A percentile compares a stretch with the other conserved stretches of the same genome.
Evolutionary conservation across 2,888 invertebrate species (phyloP).

Genomic region (Pteria penguin): DNA sequence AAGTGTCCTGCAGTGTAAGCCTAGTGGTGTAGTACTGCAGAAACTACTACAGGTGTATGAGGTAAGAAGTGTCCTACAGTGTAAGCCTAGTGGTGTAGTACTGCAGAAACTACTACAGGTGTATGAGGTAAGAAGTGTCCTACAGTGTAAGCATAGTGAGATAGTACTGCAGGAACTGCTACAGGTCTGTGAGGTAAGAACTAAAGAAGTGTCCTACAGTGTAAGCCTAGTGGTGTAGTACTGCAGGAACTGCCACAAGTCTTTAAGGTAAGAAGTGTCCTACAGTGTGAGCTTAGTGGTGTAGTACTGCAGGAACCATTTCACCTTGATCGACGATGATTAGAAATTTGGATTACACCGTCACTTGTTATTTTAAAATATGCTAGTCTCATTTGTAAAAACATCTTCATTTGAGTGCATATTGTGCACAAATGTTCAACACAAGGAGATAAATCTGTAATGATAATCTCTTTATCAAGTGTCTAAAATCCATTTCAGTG

Average conservation of each 20-base stretch:
- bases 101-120: conserved; percentile 53
- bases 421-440: neutral
- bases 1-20: conserved; percentile 56
- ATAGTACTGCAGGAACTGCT: conserved; percentile 56
- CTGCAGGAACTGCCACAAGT: conserved; percentile 53
- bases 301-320: conserved; percentile 56
- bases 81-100: conserved; percentile 57
- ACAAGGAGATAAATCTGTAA: neutral
- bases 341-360: too few relatives aligned
- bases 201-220: conserved; percentile 61
- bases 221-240: conserved; percentile 58
- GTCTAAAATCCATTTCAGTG: too few relatives aligned
- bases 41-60: conserved; percentile 56
- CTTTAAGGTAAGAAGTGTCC: conserved; percentile 61
- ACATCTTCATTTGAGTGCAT: too few relatives aligned
- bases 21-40: conserved; percentile 59
- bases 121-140: conserved; percentile 60
- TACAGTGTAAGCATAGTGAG: conserved; percentile 59
- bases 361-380: too few relatives aligned
- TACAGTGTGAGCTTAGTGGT: conserved; percentile 58
- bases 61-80: conserved; percentile 58
- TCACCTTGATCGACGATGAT: too few relatives aligned
- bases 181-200: conserved; percentile 56
- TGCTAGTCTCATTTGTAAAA: too few relatives aligned
- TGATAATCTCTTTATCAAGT: too few relatives aligned